Evolutionary conservation across 2,113 vertebrate species (phyloP), one percentile per base, ranked within the genome.

Genomic region (Nanorana parkeri): DNA sequence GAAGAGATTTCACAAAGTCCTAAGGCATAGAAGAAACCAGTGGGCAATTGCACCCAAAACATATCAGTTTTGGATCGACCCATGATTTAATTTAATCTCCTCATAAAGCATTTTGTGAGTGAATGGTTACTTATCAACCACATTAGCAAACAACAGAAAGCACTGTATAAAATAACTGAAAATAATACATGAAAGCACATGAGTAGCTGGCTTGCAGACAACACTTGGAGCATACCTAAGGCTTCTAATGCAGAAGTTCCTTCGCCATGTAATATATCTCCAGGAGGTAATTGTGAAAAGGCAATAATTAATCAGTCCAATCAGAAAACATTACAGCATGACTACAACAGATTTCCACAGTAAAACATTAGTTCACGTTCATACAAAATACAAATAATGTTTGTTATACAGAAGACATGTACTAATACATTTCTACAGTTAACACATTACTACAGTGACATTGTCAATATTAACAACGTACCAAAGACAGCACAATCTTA

Each of bases 251-350:
- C 93, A 94, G 94, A 93, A 89, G 93, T 93, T 93, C 90, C 94
- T 94, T 91, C 94, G 92, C 94, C 94, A 94, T 94, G 93, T 94
- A 92, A 94, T 91, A 94, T 94, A 94, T 91, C 94, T 94, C 94
- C 94, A 89, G 88, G 89, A 86, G 77, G 84, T 87, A 92, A 94
- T 92, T 89, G 90, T 91, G 91, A 94, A 93, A 89, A 94, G 92
- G 94, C 91, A 94, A 94, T 92, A 94, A 93, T 93, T 92, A 93
- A 93, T 91, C 91, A 92, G 85, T 91, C 91, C 92, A 88, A 92
- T 89, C 66, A 83, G 90, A 88, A 93, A 92, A 86, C 87, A 89
- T 87, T 71, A 88, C 63, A 88, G 92, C 90, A 94, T 72, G 26
- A 93, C 69, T 88, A 91, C 86, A 85, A 90, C 66, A 89, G 83